Conservation (phyloP, 2,888 invertebrate species). For the Andrena trimmerana region DNA sequence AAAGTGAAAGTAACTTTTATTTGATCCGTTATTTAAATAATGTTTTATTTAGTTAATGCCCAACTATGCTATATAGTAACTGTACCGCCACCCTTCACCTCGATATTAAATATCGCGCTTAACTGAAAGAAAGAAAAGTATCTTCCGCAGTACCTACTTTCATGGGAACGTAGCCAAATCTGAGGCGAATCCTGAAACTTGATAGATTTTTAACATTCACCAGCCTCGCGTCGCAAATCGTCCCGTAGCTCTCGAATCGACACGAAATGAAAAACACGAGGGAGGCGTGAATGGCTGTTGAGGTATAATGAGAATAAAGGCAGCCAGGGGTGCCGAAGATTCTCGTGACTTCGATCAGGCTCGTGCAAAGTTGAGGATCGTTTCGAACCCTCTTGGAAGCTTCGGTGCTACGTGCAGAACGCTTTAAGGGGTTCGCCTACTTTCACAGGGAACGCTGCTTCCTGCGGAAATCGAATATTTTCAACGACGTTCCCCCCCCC, state of each 20-base stretch:
- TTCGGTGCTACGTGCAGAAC: conserved; percentile 63
- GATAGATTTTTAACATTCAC: neutral
- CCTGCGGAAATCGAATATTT: conserved; percentile 69
- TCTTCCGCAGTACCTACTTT: neutral
- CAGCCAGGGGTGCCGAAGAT: conserved; percentile 29
- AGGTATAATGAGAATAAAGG: conserved; percentile 38
- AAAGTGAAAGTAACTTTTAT: no score
- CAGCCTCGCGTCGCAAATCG: conserved; percentile 11
- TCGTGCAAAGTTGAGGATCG: conserved; percentile 66
- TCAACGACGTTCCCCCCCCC: conserved; percentile 58
- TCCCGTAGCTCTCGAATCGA: conserved; percentile 11
- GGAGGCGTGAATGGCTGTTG: conserved; percentile 26
- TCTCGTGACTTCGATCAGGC: conserved; percentile 31
- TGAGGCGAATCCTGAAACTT: neutral
- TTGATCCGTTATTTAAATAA: no score
- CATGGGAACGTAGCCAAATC: neutral
- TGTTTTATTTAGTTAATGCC: no score
- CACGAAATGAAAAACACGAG: conserved; percentile 11
- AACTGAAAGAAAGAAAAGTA: neutral
- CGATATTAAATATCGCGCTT: neutral
- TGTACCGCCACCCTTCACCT: no score
- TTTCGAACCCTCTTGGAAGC: conserved; percentile 50
- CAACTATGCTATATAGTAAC: no score
- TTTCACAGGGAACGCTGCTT: conserved; percentile 53
- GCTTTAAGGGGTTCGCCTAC: conserved; percentile 65